Evolutionary conservation across 2,888 invertebrate genomes (phyloP), one percentile per base, ranked within the genome.

Genomic region (Crematogaster levior): DNA sequence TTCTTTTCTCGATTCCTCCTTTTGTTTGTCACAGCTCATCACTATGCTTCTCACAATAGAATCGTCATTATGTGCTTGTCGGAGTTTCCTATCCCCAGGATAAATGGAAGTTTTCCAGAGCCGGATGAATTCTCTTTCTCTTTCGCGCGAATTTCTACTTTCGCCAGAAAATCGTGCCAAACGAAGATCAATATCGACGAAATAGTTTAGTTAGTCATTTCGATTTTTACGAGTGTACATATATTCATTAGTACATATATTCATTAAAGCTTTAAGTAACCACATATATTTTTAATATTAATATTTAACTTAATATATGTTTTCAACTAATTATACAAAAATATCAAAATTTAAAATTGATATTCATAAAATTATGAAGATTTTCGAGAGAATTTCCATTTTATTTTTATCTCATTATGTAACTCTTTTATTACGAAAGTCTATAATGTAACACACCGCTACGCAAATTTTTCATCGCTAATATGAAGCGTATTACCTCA

Each of bases 101-200:
- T 12, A 80, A 30, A 73, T 73, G 73, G 72, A 80, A 73, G 73
- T 74, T 73, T 80, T 72, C 51, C 73, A 48, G 61, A 80, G n/a
- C 37, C 60, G 56, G 43, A 40, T 48, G 48, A 48, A 48, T 80
- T 43, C 51, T 51, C 58, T 48, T 27, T 75, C 66, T 68, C 60
- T 66, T 80, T 53, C 79, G 40, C 40, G 43, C 46, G 53, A 37
- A 82, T 83, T 83, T 86, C 85, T 84, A 81, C 88, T 88, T 84
- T 88, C 85, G 81, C 68, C 70, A 56, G 40, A 73, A 72, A 74
- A 81, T 83, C 82, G 73, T 79, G 80, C 68, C 72, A 56, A 86
- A 75, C 30, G 61, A 27, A 30, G 53, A 84, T 86, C 88, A 66
- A 88, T 86, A 74, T 46, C 48, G 46, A 34, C n/a, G 30, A 63